A percentile compares a stretch with the other conserved stretches of the same genome.
Evolutionary conservation across 64 coral and sea anemone genomes (phyloP).

Genomic region (Actinia equina): DNA sequence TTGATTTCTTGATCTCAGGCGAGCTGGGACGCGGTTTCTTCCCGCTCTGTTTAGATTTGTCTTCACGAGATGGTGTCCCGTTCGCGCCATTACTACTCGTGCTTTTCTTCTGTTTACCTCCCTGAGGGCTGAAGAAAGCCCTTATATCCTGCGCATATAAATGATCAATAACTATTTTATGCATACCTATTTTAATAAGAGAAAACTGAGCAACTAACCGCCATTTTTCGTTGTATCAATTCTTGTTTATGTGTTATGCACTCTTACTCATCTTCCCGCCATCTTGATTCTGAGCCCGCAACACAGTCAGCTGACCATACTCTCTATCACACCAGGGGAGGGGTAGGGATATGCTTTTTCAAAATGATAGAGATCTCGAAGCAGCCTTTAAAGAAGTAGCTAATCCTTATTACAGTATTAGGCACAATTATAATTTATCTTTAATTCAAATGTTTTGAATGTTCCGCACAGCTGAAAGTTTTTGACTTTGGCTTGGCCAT

Average conservation of each 20-base stretch:
- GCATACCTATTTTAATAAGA: not conserved
- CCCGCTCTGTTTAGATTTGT: not conserved
- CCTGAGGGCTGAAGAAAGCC: constrained; percentile 52
- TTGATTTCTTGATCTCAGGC: constrained; percentile 1
- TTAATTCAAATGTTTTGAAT: no score
- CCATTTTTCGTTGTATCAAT: not conserved
- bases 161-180: not conserved
- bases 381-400: no score
- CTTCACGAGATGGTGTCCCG: not conserved
- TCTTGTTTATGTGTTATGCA: not conserved
- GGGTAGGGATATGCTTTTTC: no score
- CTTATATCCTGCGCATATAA: constrained; percentile 31
- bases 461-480: no score
- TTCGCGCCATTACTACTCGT: not conserved
- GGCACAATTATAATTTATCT: no score
- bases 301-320: not conserved
- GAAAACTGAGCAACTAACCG: not conserved
- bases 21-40: constrained; percentile 16
- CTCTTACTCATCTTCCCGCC: not conserved
- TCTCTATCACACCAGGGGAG: not conserved
- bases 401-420: no score
- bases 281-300: not conserved
- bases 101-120: constrained; percentile 18
- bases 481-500: no score
- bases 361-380: no score